These are phyloP conservation scores for Dunckerocampus dactyliophorus DNA, from an alignment of 2,113 vertebrate genomes.

Conservation along the genomic window DNA sequence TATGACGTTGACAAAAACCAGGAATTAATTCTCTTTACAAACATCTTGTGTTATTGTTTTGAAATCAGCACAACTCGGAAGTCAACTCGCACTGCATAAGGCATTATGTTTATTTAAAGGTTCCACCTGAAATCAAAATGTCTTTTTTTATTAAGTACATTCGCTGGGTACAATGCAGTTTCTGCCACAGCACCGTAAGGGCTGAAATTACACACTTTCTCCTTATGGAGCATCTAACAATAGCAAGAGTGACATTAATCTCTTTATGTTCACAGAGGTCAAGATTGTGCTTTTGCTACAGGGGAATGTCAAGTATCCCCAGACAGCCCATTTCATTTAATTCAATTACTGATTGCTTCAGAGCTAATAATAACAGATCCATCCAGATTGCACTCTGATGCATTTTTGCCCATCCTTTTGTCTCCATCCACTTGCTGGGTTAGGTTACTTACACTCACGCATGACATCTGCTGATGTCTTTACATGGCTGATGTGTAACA, in stretches of 20 bases:
- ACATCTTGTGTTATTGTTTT: too few relatives aligned
- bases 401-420: slow-evolving; percentile 26
- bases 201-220: slow-evolving; percentile 55
- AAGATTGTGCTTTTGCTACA: slow-evolving; percentile 45
- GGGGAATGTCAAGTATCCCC: slow-evolving; percentile 61
- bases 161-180: slow-evolving; percentile 37
- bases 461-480: slow-evolving; percentile 67
- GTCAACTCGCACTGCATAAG: too few relatives aligned
- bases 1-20: too few relatives aligned
- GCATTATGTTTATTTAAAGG: too few relatives aligned
- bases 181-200: slow-evolving; percentile 39
- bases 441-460: slow-evolving; percentile 68
- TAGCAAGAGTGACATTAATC: slow-evolving; percentile 66
- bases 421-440: slow-evolving; percentile 43
- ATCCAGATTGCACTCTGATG: slow-evolving; percentile 24
- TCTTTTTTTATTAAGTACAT: slow-evolving; percentile 27
- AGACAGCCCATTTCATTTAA: slow-evolving; percentile 42
- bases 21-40: too few relatives aligned
- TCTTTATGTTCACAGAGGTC: slow-evolving; percentile 64
- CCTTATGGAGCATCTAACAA: slow-evolving; percentile 55
- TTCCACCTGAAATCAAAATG: too few relatives aligned
- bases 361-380: slow-evolving; percentile 54
- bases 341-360: slow-evolving; percentile 50
- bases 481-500: slow-evolving; percentile 66
- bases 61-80: too few relatives aligned